Evolutionary conservation across 2,888 invertebrate species (phyloP).

Genomic region (Drosophila neutralis): DNA sequence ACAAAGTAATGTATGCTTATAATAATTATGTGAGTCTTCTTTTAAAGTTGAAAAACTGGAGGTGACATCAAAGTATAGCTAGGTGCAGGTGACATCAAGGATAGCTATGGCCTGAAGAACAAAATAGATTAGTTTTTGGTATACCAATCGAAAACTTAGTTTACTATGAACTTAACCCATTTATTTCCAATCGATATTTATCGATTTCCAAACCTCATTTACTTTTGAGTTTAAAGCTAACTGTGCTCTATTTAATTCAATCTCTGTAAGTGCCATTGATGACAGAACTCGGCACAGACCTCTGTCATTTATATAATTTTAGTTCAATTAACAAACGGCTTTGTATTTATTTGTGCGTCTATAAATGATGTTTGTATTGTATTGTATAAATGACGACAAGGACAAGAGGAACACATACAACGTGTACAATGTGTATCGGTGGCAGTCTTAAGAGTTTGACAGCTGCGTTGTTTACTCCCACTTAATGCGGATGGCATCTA

Average conservation of each 20-base stretch:
- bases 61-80: too few species aligned
- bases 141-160: background rate
- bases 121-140: background rate
- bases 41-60: too few species aligned
- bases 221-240: background rate
- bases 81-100: too few species aligned
- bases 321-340: background rate
- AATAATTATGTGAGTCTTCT: too few species aligned
- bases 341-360: background rate
- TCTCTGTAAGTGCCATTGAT: background rate
- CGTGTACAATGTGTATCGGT: slow-evolving; percentile 21
- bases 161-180: background rate
- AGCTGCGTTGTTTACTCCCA: slow-evolving; percentile 45
- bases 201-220: background rate
- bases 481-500: slow-evolving; percentile 53
- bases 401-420: background rate
- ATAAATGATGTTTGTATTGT: background rate
- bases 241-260: background rate
- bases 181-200: background rate
- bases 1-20: too few species aligned
- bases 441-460: slow-evolving; percentile 39
- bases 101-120: background rate
- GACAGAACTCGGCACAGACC: background rate
- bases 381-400: slow-evolving; percentile 8
- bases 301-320: background rate